Evolutionary conservation across 2,113 vertebrate genomes (phyloP).

Genomic region (Hymenochirus boettgeri): DNA sequence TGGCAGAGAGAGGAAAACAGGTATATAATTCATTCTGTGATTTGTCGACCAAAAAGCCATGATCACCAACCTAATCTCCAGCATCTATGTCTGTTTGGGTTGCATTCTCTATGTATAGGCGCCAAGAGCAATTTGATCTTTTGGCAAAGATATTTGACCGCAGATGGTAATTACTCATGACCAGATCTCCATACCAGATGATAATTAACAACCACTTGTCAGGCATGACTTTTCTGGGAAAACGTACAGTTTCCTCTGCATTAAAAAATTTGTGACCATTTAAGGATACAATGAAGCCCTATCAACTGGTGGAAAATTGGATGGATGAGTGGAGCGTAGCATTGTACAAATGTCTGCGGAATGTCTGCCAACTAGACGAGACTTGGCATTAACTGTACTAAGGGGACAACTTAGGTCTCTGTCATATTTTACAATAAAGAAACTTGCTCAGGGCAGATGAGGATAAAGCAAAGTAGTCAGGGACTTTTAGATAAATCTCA

Average conservation of each 20-base stretch:
- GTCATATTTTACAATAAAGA: not conserved
- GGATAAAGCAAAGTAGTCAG: constrained; percentile 3
- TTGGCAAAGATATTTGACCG: constrained; percentile 8
- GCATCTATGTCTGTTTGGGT: constrained; percentile 6
- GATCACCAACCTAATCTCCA: too few species aligned
- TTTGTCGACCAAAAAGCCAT: too few species aligned
- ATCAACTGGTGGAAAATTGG: not conserved
- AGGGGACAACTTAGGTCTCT: not conserved
- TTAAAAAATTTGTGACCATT: constrained; percentile 3
- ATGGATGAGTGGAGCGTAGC: constrained; percentile 12
- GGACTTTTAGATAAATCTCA: not conserved
- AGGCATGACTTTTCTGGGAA: constrained; percentile 1
- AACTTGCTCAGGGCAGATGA: constrained; percentile 2
- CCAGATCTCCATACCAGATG: constrained; percentile 19
- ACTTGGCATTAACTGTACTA: constrained; percentile 6
- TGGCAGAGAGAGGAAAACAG: too few species aligned
- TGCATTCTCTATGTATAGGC: not conserved
- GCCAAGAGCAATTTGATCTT: not conserved
- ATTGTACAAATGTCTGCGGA: constrained; percentile 1
- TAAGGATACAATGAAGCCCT: not conserved
- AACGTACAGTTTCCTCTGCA: not conserved
- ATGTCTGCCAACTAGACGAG: constrained; percentile 11
- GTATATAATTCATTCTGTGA: too few species aligned
- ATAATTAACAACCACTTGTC: constrained; percentile 29
- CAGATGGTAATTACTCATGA: constrained; percentile 32